Evolutionary conservation across 2,888 invertebrate species (phyloP).

Genomic region (Hymenopus coronatus): DNA sequence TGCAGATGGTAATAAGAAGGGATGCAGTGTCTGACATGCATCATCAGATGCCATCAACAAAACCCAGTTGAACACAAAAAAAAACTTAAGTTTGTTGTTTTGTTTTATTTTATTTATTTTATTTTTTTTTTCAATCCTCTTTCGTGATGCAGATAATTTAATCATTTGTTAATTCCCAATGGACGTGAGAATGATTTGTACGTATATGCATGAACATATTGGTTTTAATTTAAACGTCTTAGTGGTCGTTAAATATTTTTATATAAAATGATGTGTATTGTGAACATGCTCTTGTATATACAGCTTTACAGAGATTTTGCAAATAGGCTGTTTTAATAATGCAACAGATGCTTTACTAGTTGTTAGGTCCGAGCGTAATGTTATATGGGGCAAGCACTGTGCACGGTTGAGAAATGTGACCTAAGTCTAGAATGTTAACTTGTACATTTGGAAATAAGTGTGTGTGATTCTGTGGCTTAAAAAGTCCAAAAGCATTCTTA

Average conservation of each 20-base stretch:
- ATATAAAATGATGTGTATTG: background rate
- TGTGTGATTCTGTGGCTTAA: too few relatives aligned
- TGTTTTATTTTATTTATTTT: background rate
- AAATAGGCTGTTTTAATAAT: background rate
- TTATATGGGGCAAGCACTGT: too few relatives aligned
- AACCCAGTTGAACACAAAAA: constrained; percentile 24
- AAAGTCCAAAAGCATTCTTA: too few relatives aligned
- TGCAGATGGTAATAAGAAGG: constrained; percentile 21
- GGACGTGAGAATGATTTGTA: background rate
- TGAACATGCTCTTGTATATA: background rate
- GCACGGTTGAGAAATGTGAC: too few relatives aligned
- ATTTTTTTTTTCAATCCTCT: background rate
- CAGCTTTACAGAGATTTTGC: background rate
- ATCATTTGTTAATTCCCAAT: background rate
- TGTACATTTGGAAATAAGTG: too few relatives aligned
- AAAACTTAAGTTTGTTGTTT: background rate
- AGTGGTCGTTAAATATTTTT: background rate
- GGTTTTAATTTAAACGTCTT: background rate
- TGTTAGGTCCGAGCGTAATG: too few relatives aligned
- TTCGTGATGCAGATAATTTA: background rate
- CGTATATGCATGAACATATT: background rate
- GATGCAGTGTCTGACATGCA: constrained; percentile 22
- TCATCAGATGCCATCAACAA: constrained; percentile 25
- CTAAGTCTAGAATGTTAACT: too few relatives aligned
- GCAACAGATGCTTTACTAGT: too few relatives aligned